These are phyloP conservation scores for Tetramorium bicarinatum DNA, from an alignment of 2,888 invertebrate genomes.

Conservation along the genomic window DNA sequence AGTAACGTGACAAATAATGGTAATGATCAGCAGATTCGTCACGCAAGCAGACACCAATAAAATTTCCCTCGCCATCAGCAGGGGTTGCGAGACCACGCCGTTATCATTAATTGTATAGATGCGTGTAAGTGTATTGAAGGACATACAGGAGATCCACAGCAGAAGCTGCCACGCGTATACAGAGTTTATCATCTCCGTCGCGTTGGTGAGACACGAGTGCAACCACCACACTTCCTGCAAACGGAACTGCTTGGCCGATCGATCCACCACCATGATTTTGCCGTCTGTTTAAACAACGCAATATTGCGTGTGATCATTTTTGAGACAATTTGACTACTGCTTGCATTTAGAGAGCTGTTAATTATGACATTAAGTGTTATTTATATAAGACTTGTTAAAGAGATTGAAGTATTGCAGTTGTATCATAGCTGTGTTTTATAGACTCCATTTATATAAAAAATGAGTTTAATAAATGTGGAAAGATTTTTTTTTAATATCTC, in stretches of 20 bases:
- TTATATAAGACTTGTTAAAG: neutral
- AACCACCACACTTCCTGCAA: constrained; percentile 77
- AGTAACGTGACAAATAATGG: constrained; percentile 73
- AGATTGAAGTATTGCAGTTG: neutral
- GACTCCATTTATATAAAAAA: neutral
- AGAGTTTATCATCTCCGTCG: constrained; percentile 76
- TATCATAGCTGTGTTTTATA: neutral
- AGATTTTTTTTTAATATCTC: neutral
- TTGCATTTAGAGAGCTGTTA: neutral
- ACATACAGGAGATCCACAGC: constrained; percentile 75
- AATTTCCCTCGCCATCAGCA: constrained; percentile 64
- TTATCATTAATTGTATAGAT: constrained; percentile 73
- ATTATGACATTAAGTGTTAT: neutral
- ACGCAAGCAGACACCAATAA: constrained; percentile 68
- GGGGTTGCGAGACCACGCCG: neutral
- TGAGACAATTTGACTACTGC: neutral
- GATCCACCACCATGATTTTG: constrained; percentile 59
- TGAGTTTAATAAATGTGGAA: neutral
- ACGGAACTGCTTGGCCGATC: constrained; percentile 51
- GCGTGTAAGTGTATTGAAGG: constrained; percentile 74
- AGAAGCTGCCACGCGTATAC: constrained; percentile 74
- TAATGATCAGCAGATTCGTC: constrained; percentile 71
- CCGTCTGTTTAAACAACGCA: constrained; percentile 46
- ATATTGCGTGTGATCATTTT: neutral
- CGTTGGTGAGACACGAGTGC: constrained; percentile 72